Evolutionary conservation across 1,140 invertebrate genomes (phyloP), one percentile per base, ranked within the genome.

Genomic region (Dinoponera quadriceps): DNA sequence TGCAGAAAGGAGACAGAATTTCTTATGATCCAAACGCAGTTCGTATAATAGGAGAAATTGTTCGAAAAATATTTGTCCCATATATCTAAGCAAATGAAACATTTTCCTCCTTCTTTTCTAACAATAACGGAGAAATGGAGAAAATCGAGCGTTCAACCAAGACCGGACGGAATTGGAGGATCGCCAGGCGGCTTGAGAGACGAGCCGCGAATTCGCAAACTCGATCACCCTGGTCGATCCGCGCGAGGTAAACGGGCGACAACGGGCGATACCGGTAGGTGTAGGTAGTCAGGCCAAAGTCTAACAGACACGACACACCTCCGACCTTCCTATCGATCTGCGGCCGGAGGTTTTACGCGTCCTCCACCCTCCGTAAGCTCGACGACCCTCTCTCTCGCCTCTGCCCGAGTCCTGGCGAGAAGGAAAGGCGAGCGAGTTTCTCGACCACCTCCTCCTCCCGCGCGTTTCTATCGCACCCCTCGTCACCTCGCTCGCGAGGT

Each of bases 291-390:
- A 73, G 78, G 87, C 85, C 85, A 90, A 90, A 88, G 89, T 91
- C 86, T 91, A 92, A 91, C 91, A 92, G 91, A 91, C 90, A 91
- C 90, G 91, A 92, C 91, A 92, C 91, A 92, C 92, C 93, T 93
- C 92, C 92, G 92, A 92, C 93, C 93, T 93, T 93, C 90, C 91
- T 94, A 94, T 94, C 92, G 93, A 93, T 94, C 93, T 89, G 90
- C 78, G 89, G 91, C 91, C 87, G 89, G 91, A 93, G 91, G 90
- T 94, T 93, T 94, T 90, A 92, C 91, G 90, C 92, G 89, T 91
- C 91, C 88, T 85, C 88, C 87, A 74, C 88, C 87, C 92, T 91
- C 91, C 87, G 83, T 62, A 86, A 84, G 84, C 85, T 91, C 87
- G 85, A 75, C 86, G 83, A 84, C 83, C 89, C 82, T 84, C 38